These are phyloP conservation scores for Tenebrio molitor DNA, from an alignment of 1,140 invertebrate genomes.

Conservation along the genomic window DNA sequence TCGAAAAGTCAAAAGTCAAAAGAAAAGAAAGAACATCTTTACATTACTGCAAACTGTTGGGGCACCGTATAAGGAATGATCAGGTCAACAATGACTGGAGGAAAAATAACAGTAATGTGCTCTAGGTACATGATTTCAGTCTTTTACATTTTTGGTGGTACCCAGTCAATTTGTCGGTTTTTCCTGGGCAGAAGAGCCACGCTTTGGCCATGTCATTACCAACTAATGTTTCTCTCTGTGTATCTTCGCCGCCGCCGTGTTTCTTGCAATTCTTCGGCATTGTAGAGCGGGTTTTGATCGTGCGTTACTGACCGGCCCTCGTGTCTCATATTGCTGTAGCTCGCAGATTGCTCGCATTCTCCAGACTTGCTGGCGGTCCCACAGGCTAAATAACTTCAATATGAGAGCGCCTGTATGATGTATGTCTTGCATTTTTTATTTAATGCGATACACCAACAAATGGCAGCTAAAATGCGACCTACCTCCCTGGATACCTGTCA, in stretches of 20 bases:
- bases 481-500: background rate
- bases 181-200: background rate
- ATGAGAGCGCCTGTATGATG: conserved; percentile 51
- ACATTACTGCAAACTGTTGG: too few species aligned
- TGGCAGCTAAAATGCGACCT: conserved; percentile 32
- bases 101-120: too few species aligned
- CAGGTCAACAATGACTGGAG: too few species aligned
- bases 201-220: conserved; percentile 4
- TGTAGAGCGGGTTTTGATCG: conserved; percentile 40
- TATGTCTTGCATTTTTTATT: conserved; percentile 48
- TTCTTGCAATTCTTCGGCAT: conserved; percentile 34
- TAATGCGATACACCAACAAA: conserved; percentile 21
- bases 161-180: conserved; percentile 11
- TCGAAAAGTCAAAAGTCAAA: too few species aligned
- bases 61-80: too few species aligned
- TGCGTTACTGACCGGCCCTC: conserved; percentile 44
- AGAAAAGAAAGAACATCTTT: too few species aligned
- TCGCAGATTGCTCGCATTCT: conserved; percentile 49
- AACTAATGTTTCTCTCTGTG: conserved; percentile 11
- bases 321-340: conserved; percentile 28
- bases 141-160: conserved; percentile 8
- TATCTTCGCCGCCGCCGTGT: conserved; percentile 30
- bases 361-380: conserved; percentile 50
- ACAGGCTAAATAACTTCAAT: conserved; percentile 51
- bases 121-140: too few species aligned